Percentiles rank a stretch among this genome's conserved stretches.
Evolutionary conservation across 2,113 vertebrate species (phyloP).

Genomic region (Rhinolophus ferrumequinum): DNA sequence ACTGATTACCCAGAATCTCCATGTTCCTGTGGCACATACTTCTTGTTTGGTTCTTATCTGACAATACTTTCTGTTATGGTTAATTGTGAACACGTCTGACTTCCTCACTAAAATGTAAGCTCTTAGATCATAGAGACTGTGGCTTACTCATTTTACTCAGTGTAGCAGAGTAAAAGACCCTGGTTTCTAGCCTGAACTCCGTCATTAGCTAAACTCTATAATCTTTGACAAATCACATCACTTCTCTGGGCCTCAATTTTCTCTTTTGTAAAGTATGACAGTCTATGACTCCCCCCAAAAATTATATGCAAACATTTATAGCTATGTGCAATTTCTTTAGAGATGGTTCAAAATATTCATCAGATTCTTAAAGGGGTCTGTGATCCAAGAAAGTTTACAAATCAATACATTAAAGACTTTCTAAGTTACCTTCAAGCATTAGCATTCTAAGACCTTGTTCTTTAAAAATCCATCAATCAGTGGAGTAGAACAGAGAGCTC

Average conservation of each 20-base stretch:
- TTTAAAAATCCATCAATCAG: conserved; percentile 15
- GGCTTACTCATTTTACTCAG: background rate
- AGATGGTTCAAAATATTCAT: conserved; percentile 24
- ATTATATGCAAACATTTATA: background rate
- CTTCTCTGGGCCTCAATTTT: background rate
- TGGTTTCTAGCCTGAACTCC: background rate
- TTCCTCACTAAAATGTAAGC: background rate
- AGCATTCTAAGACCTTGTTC: conserved; percentile 14
- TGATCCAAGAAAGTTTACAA: conserved; percentile 22
- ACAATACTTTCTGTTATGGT: background rate
- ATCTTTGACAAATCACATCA: background rate
- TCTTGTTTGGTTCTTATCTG: background rate
- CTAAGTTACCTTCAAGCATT: conserved; percentile 2
- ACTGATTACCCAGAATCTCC: background rate
- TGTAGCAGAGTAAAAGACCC: background rate
- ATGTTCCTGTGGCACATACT: background rate
- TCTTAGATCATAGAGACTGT: background rate
- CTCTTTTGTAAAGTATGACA: background rate
- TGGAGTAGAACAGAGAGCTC: conserved; percentile 7
- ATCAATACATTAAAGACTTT: conserved; percentile 1
- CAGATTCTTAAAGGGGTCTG: background rate
- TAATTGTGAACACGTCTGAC: background rate
- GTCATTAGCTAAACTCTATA: background rate
- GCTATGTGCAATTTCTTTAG: background rate
- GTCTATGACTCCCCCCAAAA: background rate